Evolutionary conservation across 2,888 invertebrate genomes (phyloP).

Genomic region (Merodon equestris): DNA sequence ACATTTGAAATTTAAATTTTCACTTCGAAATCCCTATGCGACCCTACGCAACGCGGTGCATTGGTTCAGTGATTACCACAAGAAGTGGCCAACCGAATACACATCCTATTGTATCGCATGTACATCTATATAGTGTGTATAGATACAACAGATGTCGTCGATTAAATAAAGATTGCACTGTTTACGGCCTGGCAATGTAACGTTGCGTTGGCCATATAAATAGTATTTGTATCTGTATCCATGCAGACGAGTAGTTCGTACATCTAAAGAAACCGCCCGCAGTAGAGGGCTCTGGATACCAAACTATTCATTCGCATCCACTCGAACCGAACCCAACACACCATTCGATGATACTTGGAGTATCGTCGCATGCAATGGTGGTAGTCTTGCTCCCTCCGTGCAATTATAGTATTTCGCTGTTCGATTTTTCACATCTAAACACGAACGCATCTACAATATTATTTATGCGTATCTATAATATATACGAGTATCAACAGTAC

Average conservation of each 20-base stretch:
- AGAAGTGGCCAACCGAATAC: slow-evolving; percentile 23
- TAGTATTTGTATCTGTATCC: slow-evolving; percentile 3
- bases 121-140: not conserved
- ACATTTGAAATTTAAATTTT: slow-evolving; percentile 52
- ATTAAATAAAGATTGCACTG: slow-evolving; percentile 68
- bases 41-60: not conserved
- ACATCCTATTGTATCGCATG: slow-evolving; percentile 9
- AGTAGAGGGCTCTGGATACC: slow-evolving; percentile 43
- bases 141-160: slow-evolving; percentile 50
- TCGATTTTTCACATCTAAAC: slow-evolving; percentile 29
- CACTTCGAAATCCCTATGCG: not conserved
- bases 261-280: slow-evolving; percentile 57
- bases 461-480: no score
- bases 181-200: slow-evolving; percentile 62
- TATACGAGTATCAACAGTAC: no score
- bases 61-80: slow-evolving; percentile 35
- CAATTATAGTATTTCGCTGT: not conserved
- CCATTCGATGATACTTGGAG: no score
- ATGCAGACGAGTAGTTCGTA: slow-evolving; percentile 10
- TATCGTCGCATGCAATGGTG: not conserved
- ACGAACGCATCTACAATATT: slow-evolving; percentile 36
- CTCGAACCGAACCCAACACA: no score
- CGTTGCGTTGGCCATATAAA: slow-evolving; percentile 51
- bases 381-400: slow-evolving; percentile 14
- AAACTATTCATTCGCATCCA: slow-evolving; percentile 61